Percentiles rank a stretch among this genome's conserved stretches.
These are phyloP conservation scores for Leucoptera coffeella DNA, from an alignment of 2,888 invertebrate species.

Conservation along the genomic window DNA sequence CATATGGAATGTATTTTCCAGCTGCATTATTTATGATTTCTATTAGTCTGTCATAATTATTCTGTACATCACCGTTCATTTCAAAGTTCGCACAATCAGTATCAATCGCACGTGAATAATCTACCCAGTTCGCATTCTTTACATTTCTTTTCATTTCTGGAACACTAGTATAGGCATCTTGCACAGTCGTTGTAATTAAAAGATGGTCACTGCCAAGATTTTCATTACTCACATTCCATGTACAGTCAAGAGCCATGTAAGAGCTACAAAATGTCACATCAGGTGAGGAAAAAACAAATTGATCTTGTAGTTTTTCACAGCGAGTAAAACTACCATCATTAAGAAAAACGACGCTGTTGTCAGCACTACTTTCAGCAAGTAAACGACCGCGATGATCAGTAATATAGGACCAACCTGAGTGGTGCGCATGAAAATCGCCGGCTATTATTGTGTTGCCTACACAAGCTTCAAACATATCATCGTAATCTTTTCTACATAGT, in stretches of 20 bases:
- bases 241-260: conserved; percentile 7
- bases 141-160: conserved; percentile 2
- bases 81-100: neutral
- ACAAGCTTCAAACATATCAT: conserved; percentile 2
- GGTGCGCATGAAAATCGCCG: conserved; percentile 8
- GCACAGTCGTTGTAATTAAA: conserved; percentile 4
- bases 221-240: conserved; percentile 7
- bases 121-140: conserved; percentile 2
- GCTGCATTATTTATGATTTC: conserved; percentile 3
- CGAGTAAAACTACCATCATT: conserved; percentile 8
- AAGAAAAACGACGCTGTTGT: conserved; percentile 5
- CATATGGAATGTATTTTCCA: conserved; percentile 4
- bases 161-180: neutral
- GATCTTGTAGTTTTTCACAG: conserved; percentile 4
- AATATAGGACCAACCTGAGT: conserved; percentile 8
- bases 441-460: conserved; percentile 3
- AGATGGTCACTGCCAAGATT: conserved; percentile 8
- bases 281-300: conserved; percentile 7
- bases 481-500: conserved; percentile 5
- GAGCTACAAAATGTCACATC: conserved; percentile 7
- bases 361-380: conserved; percentile 6
- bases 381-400: conserved; percentile 7
- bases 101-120: neutral
- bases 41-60: conserved; percentile 1
- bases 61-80: neutral